Evolutionary conservation across 2,113 vertebrate species (phyloP), one percentile per base, ranked within the genome.

Genomic region (Hystrix brachyura): DNA sequence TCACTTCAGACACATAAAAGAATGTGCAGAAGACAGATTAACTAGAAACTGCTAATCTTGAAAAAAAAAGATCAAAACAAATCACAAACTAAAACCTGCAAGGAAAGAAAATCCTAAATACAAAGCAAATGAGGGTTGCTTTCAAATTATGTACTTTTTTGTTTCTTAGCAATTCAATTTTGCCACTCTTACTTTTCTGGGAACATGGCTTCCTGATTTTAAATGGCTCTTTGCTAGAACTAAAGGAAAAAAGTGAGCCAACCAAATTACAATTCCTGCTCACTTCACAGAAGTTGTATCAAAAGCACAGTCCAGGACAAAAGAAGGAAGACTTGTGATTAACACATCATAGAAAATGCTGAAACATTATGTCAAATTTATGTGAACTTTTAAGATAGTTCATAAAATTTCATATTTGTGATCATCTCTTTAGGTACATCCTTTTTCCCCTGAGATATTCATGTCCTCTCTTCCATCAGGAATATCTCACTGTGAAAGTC

Each of bases 1-100:
- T 72, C 38, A 93, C 38, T 76, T 95, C 32, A 79, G 94, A 94
- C 46, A 94, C 34, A 82, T 25, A 71, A 74, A 96, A 88, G 46
- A 93, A 85, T 67, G 17, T 34, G 51, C 0, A 81, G 62, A 81
- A 72, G 15, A 51, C 15, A 74, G 91, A 74, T 51, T 51, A 72
- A 38, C 18, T 65, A 91, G 87, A 86, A 94, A 91, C 8, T 62
- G 46, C 19, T 69, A 79, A 48, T 83, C 32, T 60, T 89, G 27
- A 14, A 23, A 38, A 17, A 34, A 69, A 38, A 60, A 21, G 81
- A 64, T 53, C 18, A 69, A 67, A 82, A 48, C 23, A 87, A 83
- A 46, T 51, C 38, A 88, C 12, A 48, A 92, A 80, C 46, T n/a
- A 85, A 85, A 83, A 46, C 13, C n/a, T 71, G 34, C 25, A 92